Evolutionary conservation across 2,888 invertebrate genomes (phyloP), one percentile per base, ranked within the genome.

Genomic region (Rhagonycha fulva): DNA sequence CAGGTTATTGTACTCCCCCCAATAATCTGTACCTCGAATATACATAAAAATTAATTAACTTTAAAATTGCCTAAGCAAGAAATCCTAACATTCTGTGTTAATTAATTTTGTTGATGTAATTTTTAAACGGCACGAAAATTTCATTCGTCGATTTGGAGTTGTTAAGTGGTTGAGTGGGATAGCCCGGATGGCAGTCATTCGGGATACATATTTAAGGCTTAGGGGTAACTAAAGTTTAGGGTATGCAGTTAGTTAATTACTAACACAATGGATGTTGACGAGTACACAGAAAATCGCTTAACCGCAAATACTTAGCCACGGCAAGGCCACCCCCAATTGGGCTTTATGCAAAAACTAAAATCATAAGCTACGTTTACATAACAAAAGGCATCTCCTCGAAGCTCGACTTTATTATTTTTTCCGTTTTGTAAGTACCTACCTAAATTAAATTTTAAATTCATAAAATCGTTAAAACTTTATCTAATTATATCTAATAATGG

Each of bases 201-300:
- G 70, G 70, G 74, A 70, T 63, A 76, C 76, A 82, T 81, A 82
- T 83, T 82, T 81, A 82, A 76, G 19, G 19, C 19, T 19, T 19
- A 19, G 71, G 73, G 69, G 73, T 71, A 71, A 76, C 68, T 68
- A 67, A 70, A 76, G 76, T 70, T 76, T 28, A 69, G 76, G 73
- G 74, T 74, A 74, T 76, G 83, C 82, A 83, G 80, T 80, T 77
- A 78, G 82, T 81, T 85, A 86, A 86, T 86, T 85, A 84, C 83
- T 83, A 83, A 80, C 83, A 84, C 84, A 84, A 85, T 83, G 82
- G 80, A 81, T 80, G 81, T 81, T 84, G 84, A 85, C 85, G 84
- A 84, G 81, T 83, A 86, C 86, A 86, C 82, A 81, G 86, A 86
- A 86, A 86, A 85, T 79, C 86, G 85, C 85, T 86, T 86, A 86